Conservation (phyloP, 2,113 vertebrate genomes). For the Lonchura striata region DNA sequence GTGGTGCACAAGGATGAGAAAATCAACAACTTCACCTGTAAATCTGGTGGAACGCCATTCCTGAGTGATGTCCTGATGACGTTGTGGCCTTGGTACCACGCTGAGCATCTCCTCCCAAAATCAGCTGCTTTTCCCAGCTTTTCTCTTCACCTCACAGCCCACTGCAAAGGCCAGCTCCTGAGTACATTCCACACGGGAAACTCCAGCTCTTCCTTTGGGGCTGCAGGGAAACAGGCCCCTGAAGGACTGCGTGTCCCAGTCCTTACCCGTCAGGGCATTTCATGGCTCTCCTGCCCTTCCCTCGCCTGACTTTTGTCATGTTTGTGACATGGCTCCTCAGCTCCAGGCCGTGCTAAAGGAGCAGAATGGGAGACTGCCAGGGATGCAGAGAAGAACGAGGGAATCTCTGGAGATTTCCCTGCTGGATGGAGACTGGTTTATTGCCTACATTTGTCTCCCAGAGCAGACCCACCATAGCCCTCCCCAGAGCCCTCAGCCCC, state of each 20-base stretch:
- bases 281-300: background rate
- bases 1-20: background rate
- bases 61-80: fast-evolving
- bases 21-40: background rate
- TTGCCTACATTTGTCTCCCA: background rate
- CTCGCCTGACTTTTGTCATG: background rate
- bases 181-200: background rate
- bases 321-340: background rate
- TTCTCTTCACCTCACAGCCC: background rate
- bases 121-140: background rate
- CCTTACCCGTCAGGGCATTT: background rate
- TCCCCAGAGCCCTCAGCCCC: background rate
- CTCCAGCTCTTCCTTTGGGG: background rate
- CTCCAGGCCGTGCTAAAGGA: background rate
- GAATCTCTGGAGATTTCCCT: background rate
- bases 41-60: fast-evolving
- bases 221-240: background rate
- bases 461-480: background rate
- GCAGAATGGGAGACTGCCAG: background rate
- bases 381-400: background rate
- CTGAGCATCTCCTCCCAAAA: background rate
- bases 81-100: background rate
- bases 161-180: background rate
- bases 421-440: background rate
- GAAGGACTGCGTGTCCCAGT: background rate